A percentile compares a stretch with the other conserved stretches of the same genome.
phyloP scores from a whole-genome alignment of 2,797 vertebrate species.

The Potorous gilbertii region DNA sequence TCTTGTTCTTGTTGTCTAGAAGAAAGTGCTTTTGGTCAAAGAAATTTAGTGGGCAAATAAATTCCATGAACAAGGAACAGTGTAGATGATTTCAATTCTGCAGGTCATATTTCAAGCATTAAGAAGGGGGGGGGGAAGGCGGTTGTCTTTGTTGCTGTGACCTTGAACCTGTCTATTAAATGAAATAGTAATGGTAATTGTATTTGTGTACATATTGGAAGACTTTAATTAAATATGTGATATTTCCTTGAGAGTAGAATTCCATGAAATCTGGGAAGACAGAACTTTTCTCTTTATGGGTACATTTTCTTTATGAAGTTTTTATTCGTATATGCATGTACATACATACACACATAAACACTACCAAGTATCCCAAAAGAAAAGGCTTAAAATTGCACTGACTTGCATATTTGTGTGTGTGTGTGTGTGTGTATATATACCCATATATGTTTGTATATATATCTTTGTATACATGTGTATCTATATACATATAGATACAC shows the following conservation, averaged over 20 bases:
- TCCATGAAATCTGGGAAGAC: not conserved
- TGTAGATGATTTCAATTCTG: not conserved
- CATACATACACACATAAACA: not conserved
- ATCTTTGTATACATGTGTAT: not conserved
- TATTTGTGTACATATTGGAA: not conserved
- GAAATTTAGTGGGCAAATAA: conserved; percentile 10
- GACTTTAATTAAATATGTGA: not conserved
- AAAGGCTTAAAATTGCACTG: not conserved
- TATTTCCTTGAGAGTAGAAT: not conserved
- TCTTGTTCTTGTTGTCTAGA: not conserved
- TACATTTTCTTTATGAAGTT: not conserved
- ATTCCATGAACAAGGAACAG: not conserved
- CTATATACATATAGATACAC: not conserved
- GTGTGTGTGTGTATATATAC: not conserved
- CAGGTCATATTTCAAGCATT: not conserved
- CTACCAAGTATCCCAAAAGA: not conserved
- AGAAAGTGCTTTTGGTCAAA: conserved; percentile 1
- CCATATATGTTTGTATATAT: not conserved
- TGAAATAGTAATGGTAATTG: not conserved
- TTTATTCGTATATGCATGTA: not conserved
- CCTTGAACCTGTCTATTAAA: not conserved
- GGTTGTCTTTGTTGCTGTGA: not conserved
- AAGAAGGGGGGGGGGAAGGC: not conserved
- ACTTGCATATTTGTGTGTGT: not conserved
- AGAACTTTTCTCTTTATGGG: not conserved